Evolutionary conservation across 2,113 vertebrate genomes (phyloP).

Genomic region (Heteronetta atricapilla): DNA sequence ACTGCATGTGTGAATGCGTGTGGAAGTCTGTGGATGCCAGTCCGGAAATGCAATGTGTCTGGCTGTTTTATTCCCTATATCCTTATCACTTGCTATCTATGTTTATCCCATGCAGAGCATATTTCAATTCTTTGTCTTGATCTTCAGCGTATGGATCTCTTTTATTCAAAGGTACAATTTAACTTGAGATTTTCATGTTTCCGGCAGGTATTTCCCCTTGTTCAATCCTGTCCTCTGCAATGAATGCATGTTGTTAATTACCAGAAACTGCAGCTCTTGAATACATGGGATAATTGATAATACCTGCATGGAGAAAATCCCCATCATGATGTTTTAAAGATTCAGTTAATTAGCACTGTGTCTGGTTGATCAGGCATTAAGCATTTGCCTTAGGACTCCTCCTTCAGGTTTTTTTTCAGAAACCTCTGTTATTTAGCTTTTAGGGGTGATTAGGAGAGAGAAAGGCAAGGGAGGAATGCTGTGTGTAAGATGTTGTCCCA

Average conservation of each 20-base stretch:
- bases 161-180: constrained; percentile 20
- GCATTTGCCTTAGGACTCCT: constrained; percentile 41
- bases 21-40: not conserved
- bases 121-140: constrained; percentile 35
- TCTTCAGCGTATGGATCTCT: not conserved
- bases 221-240: not conserved
- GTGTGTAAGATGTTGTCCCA: not conserved
- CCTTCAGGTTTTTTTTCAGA: constrained; percentile 34
- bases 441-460: constrained; percentile 56
- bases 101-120: not conserved
- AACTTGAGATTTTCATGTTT: not conserved
- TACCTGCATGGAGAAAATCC: constrained; percentile 59
- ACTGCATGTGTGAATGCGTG: accelerated
- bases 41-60: not conserved
- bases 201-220: not conserved
- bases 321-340: constrained; percentile 59
- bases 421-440: constrained; percentile 58
- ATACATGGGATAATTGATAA: constrained; percentile 58
- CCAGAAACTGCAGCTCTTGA: not conserved
- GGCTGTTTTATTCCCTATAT: not conserved
- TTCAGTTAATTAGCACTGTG: constrained; percentile 60
- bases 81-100: not conserved
- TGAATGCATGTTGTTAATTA: constrained; percentile 29
- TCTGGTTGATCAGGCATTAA: constrained; percentile 45
- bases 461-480: constrained; percentile 31